Base-by-base conservation (phyloP, 2,797 vertebrate species). In the Benthosema pterotum region DNA sequence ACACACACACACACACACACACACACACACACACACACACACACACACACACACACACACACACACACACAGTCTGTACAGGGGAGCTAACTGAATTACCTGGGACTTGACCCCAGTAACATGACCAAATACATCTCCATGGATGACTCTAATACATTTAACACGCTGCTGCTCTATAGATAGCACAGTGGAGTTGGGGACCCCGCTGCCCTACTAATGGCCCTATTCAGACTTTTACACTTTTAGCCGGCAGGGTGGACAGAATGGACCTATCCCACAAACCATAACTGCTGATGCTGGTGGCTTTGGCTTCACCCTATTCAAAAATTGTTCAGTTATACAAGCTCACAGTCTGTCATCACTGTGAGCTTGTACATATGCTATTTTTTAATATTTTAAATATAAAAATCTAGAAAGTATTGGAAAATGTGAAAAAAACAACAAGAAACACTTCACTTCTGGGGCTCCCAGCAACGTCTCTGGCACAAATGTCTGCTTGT, bases 191-290 rank as follows among this genome's bases (percentile, higher is more conserved):
- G 52, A 16, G 22, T 25, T 5, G 22, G 22, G 22, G 22, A 3
- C 22, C 17, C n/a, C 16, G 22, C 43, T 25, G 43, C 60, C n/a
- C 52, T 58, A 47, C 59, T 62, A 19, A 71, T 52, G 42, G 42
- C 38, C 51, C 60, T 9, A 7, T 63, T 65, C 22, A 38, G 17
- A 54, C 42, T 6, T 14, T 18, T 11, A 52, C 12, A 25, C 11
- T 46, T 57, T 43, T 43, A 18, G 52, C 54, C 52, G 22, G 9
- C 1, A 25, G 48, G 69, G 49, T n/a, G 63, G 45, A n/a, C n/a
- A n/a, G n/a, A 22, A 42, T 4, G 2, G 48, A 69, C 74, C 67
- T 67, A 16, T 69, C 47, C 13, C 59, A 62, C 78, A 63, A 78
- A 57, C 67, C 65, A 74, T 69, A 58, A 67, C 57, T 49, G 61